Evolutionary conservation across 2,888 invertebrate species (phyloP), one percentile per base, ranked within the genome.

Genomic region (Coleophora flavipennella): DNA sequence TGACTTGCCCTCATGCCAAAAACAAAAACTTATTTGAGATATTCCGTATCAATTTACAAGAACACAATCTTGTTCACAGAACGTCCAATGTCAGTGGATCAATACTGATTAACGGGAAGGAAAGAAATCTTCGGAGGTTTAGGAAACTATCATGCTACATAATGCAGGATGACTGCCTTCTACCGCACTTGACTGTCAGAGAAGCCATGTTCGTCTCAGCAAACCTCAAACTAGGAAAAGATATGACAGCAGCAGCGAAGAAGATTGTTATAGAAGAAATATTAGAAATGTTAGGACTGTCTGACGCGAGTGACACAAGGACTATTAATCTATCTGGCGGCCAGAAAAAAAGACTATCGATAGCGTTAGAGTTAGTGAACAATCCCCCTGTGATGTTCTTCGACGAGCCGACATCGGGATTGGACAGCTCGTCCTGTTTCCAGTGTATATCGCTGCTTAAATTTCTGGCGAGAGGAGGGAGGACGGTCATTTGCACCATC

Each of bases 351-450:
- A 87, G 96, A 42, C 84, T 96, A 46, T 95, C 96, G 6, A 96
- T 97, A 61, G 96, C 96, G 39, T 80, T 95, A 65, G 96, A 97
- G 78, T 87, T 97, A 68, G 96, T 97, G 36, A 96, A 96, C 77
- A 96, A 97, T 83, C 97, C 97, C 14, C 97, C 97, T 48, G 94
- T 97, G 45, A 97, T 97, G 96, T 97, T 97, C 77, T 96, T 97
- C 66, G 97, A 97, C 63, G 97, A 97, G 73, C 97, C 97, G 1
- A 93, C 93, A 31, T 92, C 96, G 59, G 97, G 97, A 12, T 81
- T 97, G 71, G 97, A 97, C 70, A 96, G 96, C 69, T 94, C 96
- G 29, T 94, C 96, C 38, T 96, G 96, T 83, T 96, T 94, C 83
- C 96, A 96, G 76, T 93, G 96, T 73, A 91, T 97, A 64, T 92